Percentiles rank a stretch among this genome's conserved stretches.
Conservation (phyloP, 2,888 invertebrate genomes). For the Heliconius charithonia region DNA sequence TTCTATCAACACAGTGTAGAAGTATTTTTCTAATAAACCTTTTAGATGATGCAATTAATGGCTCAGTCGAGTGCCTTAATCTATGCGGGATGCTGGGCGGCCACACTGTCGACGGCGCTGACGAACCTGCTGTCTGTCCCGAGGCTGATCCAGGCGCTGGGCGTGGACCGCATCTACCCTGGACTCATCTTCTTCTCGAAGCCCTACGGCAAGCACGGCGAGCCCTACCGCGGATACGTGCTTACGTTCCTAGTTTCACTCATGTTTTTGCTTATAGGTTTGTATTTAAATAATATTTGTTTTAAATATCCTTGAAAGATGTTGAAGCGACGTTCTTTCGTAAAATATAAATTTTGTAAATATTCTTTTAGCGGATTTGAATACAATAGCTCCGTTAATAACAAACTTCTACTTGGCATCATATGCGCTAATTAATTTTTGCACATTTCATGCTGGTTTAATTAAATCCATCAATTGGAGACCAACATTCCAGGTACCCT, state of each 20-base stretch:
- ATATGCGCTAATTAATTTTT: constrained; percentile 96
- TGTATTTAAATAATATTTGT: neutral
- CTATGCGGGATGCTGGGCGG: constrained; percentile 98
- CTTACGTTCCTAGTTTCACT: constrained; percentile 95
- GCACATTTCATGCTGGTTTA: constrained; percentile 95
- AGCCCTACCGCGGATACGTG: constrained; percentile 95
- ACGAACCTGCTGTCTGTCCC: constrained; percentile 98
- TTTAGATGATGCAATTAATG: constrained; percentile 92
- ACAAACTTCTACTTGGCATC: constrained; percentile 97
- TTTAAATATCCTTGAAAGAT: neutral
- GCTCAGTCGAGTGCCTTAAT: constrained; percentile 95
- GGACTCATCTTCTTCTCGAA: constrained; percentile 96
- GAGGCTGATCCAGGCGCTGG: constrained; percentile 93
- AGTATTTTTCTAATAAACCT: constrained; percentile 20
- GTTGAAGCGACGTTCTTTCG: neutral
- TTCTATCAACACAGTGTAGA: neutral
- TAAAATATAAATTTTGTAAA: constrained; percentile 37
- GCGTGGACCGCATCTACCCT: constrained; percentile 97
- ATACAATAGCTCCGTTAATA: constrained; percentile 94
- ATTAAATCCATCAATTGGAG: constrained; percentile 94
- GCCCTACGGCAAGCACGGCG: constrained; percentile 92
- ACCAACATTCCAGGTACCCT: constrained; percentile 90
- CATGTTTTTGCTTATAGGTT: constrained; percentile 94
- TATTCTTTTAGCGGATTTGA: constrained; percentile 88
- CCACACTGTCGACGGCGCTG: constrained; percentile 97